phyloP scores from a whole-genome alignment of 2,888 invertebrate species.

The Romanomermis culicivorax region DNA sequence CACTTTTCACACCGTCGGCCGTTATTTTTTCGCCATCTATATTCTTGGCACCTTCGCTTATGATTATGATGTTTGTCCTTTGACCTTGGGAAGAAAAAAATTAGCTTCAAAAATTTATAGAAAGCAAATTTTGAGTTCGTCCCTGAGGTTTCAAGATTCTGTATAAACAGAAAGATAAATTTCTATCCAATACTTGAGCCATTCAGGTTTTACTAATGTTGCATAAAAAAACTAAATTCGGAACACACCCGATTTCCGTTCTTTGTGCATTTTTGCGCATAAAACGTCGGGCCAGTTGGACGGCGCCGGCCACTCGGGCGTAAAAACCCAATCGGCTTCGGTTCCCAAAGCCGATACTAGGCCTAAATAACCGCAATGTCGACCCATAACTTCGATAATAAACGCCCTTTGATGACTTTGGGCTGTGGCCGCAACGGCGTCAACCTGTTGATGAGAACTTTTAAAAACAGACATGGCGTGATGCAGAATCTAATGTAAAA shows the following conservation, averaged over 20 bases:
- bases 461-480: too few relatives aligned
- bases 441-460: too few relatives aligned
- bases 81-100: slow-evolving; percentile 34
- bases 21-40: slow-evolving; percentile 81
- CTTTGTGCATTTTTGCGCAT: slow-evolving; percentile 70
- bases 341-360: slow-evolving; percentile 76
- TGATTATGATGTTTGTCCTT: slow-evolving; percentile 87
- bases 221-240: not conserved
- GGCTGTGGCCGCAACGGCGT: slow-evolving; percentile 92
- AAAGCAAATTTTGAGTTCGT: not conserved
- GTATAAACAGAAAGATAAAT: not conserved
- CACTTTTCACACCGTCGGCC: slow-evolving; percentile 49
- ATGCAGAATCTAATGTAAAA: too few relatives aligned
- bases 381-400: slow-evolving; percentile 99
- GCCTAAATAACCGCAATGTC: slow-evolving; percentile 97
- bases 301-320: slow-evolving; percentile 87
- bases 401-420: slow-evolving; percentile 94
- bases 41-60: slow-evolving; percentile 94
- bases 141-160: not conserved
- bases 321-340: slow-evolving; percentile 93
- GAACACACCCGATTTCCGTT: slow-evolving; percentile 5
- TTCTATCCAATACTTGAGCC: not conserved
- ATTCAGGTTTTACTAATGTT: not conserved
- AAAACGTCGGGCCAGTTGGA: slow-evolving; percentile 72
- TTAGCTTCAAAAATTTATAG: not conserved